A percentile compares a stretch with the other conserved stretches of the same genome.
Evolutionary conservation across 2,888 invertebrate genomes (phyloP).

Genomic region (Drosophila nigritarsus): DNA sequence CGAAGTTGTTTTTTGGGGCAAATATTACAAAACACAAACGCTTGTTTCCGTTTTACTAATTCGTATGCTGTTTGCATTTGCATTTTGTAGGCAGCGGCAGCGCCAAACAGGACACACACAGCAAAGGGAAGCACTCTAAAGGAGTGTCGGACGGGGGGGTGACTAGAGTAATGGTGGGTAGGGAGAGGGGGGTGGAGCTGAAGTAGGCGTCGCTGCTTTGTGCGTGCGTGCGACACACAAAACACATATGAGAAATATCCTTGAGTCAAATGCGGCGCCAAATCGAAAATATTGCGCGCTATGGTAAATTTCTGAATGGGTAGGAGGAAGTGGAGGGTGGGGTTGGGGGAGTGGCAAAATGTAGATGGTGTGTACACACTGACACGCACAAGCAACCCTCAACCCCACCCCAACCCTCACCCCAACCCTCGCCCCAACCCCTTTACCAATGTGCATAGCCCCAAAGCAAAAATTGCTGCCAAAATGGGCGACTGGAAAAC

Average conservation of each 20-base stretch:
- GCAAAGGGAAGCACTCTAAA: background rate
- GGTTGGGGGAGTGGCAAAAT: background rate
- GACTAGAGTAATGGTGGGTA: too few species aligned
- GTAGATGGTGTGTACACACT: background rate
- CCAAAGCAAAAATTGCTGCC: slow-evolving; percentile 54
- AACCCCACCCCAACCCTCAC: slow-evolving; percentile 4
- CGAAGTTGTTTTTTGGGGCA: slow-evolving; percentile 67
- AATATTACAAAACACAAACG: slow-evolving; percentile 81
- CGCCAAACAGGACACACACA: slow-evolving; percentile 11
- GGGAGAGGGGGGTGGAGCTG: background rate
- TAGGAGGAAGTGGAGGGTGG: background rate
- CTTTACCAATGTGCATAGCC: slow-evolving; percentile 11
- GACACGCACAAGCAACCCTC: slow-evolving; percentile 17
- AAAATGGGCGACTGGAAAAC: slow-evolving; percentile 27
- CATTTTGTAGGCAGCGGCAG: slow-evolving; percentile 78
- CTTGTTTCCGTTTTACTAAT: slow-evolving; percentile 82
- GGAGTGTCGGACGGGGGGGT: background rate
- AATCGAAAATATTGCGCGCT: slow-evolving; percentile 75
- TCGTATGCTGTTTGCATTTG: slow-evolving; percentile 78
- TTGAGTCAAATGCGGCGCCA: slow-evolving; percentile 67
- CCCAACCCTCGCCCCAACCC: background rate
- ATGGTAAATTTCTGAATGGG: slow-evolving; percentile 40
- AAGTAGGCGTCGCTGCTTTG: slow-evolving; percentile 41
- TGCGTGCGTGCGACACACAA: slow-evolving; percentile 78
- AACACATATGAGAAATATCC: slow-evolving; percentile 77